Conservation (phyloP, 2,888 invertebrate genomes). For the Lycia hirtaria region DNA sequence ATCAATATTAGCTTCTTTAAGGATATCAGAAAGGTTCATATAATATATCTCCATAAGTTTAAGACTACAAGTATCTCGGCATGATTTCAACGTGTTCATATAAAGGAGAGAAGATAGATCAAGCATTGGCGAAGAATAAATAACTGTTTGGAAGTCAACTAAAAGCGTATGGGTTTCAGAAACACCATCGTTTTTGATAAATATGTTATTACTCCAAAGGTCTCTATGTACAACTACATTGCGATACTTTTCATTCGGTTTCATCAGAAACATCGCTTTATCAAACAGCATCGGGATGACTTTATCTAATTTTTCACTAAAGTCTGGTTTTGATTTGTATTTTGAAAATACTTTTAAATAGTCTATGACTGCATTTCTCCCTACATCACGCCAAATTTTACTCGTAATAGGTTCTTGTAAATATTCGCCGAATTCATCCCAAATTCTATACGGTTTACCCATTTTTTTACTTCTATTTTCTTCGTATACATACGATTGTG, state of each 20-base stretch:
- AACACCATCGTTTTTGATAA: slow-evolving; percentile 69
- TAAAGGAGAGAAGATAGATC: slow-evolving; percentile 86
- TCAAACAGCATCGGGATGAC: slow-evolving; percentile 57
- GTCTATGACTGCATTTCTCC: slow-evolving; percentile 68
- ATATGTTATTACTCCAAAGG: slow-evolving; percentile 87
- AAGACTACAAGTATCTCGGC: slow-evolving; percentile 69
- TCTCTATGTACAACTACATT: slow-evolving; percentile 86
- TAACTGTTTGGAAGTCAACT: slow-evolving; percentile 89
- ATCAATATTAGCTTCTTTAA: slow-evolving; percentile 61
- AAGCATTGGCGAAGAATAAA: slow-evolving; percentile 88
- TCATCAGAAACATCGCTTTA: slow-evolving; percentile 60
- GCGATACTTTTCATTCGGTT: slow-evolving; percentile 69
- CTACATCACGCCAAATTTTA: slow-evolving; percentile 64
- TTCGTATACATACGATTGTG: slow-evolving; percentile 78
- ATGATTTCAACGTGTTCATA: slow-evolving; percentile 76
- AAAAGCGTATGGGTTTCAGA: slow-evolving; percentile 78
- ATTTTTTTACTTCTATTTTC: slow-evolving; percentile 64
- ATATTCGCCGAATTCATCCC: slow-evolving; percentile 66
- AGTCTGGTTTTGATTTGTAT: slow-evolving; percentile 55
- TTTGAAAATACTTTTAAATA: slow-evolving; percentile 67
- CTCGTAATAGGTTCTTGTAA: slow-evolving; percentile 60
- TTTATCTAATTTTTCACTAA: slow-evolving; percentile 50
- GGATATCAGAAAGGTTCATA: slow-evolving; percentile 66
- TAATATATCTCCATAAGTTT: slow-evolving; percentile 85
- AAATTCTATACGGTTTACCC: slow-evolving; percentile 64